Conservation (phyloP, 2,113 vertebrate genomes). For the Sula dactylatra region DNA sequence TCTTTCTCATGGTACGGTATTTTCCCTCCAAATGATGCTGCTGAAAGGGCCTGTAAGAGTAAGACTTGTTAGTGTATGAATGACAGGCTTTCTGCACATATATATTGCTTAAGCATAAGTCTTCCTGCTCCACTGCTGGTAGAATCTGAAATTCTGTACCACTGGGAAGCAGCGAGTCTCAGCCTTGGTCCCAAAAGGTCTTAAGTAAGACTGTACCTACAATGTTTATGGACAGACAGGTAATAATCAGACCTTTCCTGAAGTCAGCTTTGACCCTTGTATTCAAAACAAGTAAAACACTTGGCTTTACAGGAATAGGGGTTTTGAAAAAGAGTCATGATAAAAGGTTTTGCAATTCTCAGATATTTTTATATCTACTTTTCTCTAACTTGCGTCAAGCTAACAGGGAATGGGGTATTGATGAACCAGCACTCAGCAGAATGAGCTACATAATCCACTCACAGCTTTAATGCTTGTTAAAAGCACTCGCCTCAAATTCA, state of each 20-base stretch:
- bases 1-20: background rate
- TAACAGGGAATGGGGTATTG: fast-evolving
- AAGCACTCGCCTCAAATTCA: background rate
- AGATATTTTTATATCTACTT: background rate
- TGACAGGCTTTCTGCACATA: background rate
- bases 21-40: background rate
- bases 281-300: background rate
- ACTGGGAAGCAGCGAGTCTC: background rate
- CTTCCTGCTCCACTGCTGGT: background rate
- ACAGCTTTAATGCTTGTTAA: background rate
- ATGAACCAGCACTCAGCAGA: background rate
- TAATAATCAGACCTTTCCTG: background rate
- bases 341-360: background rate
- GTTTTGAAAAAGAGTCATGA: background rate
- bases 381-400: background rate
- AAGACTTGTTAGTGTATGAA: background rate
- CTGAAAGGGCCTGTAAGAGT: background rate
- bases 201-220: background rate
- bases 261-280: background rate
- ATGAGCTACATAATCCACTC: background rate
- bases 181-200: background rate
- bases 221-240: background rate
- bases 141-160: background rate
- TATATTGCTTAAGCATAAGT: background rate
- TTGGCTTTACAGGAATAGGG: background rate